Percentiles rank a stretch among this genome's conserved stretches.
phyloP scores from a whole-genome alignment of 1,140 invertebrate species.

The Cyrtorhinus lividipennis region DNA sequence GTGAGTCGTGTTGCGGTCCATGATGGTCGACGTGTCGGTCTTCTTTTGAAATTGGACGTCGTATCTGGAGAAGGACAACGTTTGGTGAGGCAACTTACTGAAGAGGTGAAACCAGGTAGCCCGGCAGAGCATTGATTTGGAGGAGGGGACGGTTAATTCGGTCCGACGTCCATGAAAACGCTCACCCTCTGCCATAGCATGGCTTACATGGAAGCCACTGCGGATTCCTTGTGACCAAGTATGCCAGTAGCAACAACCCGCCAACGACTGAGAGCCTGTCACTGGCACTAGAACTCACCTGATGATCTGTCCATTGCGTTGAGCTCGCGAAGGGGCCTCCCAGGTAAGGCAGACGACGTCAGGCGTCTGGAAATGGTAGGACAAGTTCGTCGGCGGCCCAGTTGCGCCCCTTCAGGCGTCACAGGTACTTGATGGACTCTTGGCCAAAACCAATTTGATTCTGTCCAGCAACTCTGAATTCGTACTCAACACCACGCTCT shows the following conservation, averaged over 20 bases:
- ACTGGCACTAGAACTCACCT: too few relatives aligned
- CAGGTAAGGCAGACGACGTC: constrained; percentile 84
- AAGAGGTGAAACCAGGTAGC: too few relatives aligned
- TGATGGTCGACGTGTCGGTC: constrained; percentile 63
- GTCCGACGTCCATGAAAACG: too few relatives aligned
- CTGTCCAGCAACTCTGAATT: constrained; percentile 81
- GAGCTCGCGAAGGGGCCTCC: constrained; percentile 71
- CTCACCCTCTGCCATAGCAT: too few relatives aligned
- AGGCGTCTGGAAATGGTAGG: constrained; percentile 76
- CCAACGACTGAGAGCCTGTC: too few relatives aligned
- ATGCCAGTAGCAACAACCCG: too few relatives aligned
- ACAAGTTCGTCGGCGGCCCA: constrained; percentile 68
- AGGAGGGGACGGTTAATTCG: too few relatives aligned
- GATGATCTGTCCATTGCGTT: constrained; percentile 84
- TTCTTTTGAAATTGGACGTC: constrained; percentile 86
- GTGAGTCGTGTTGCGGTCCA: constrained; percentile 63
- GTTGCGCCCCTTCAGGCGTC: constrained; percentile 79
- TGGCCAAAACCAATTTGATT: constrained; percentile 88
- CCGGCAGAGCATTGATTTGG: too few relatives aligned
- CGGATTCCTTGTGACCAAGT: too few relatives aligned
- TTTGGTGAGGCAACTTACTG: too few relatives aligned
- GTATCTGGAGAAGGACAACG: constrained; percentile 51
- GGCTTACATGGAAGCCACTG: too few relatives aligned
- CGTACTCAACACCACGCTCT: constrained; percentile 86
- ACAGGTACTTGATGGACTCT: constrained; percentile 74